Conservation (phyloP, 2,797 vertebrate genomes). For the Percopsis omiscomaycus region DNA sequence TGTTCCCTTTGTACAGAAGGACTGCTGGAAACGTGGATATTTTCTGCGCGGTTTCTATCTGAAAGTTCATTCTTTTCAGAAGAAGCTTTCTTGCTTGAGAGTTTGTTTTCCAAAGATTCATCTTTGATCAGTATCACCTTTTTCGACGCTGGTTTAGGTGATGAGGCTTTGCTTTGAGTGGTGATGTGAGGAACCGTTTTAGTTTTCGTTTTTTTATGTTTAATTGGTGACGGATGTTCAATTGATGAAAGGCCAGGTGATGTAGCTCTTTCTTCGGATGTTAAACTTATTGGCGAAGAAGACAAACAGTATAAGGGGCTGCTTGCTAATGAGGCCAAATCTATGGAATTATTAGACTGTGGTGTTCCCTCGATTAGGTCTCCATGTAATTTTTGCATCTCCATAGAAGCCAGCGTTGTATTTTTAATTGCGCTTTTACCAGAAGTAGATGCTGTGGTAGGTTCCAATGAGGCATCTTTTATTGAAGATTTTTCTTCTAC, state of each 20-base stretch:
- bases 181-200: not conserved
- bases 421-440: conserved; percentile 28
- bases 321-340: conserved; percentile 19
- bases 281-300: conserved; percentile 49
- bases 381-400: not conserved
- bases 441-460: conserved; percentile 17
- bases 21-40: conserved; percentile 17
- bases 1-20: conserved; percentile 13
- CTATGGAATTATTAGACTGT: conserved; percentile 16
- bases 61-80: conserved; percentile 4
- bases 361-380: conserved; percentile 3
- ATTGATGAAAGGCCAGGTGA: conserved; percentile 47
- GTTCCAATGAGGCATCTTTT: conserved; percentile 32
- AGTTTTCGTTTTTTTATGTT: conserved; percentile 6
- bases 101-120: conserved; percentile 35
- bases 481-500: conserved; percentile 57
- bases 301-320: conserved; percentile 39
- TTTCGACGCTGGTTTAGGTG: conserved; percentile 46
- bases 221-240: conserved; percentile 29
- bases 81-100: conserved; percentile 4
- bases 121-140: conserved; percentile 33
- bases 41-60: not conserved
- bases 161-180: conserved; percentile 23
- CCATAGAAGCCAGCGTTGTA: conserved; percentile 18
- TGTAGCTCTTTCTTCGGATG: conserved; percentile 52